Conservation (phyloP, 1,140 invertebrate genomes). For the Drosophila tani region DNA sequence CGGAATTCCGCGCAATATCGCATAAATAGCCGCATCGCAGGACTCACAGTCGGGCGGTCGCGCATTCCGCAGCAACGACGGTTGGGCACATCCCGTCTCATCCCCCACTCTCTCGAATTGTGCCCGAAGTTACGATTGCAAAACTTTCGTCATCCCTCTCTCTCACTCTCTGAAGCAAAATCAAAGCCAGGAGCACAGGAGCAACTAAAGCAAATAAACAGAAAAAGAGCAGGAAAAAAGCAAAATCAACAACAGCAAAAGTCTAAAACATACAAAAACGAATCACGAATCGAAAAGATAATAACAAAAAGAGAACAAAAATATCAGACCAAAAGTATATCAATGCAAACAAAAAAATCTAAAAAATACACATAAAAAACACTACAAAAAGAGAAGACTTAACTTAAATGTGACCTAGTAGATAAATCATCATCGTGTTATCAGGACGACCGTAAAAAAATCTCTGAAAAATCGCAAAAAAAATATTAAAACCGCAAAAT, state of each 20-base stretch:
- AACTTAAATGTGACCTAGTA: slow-evolving; percentile 82
- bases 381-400: slow-evolving; percentile 74
- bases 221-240: slow-evolving; percentile 24
- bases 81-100: slow-evolving; percentile 80
- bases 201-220: slow-evolving; percentile 39
- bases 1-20: slow-evolving; percentile 22
- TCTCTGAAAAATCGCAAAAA: slow-evolving; percentile 63
- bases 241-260: slow-evolving; percentile 65
- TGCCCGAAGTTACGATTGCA: slow-evolving; percentile 70
- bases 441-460: slow-evolving; percentile 66
- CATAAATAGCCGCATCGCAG: slow-evolving; percentile 48
- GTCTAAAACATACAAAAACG: slow-evolving; percentile 56
- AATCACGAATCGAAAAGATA: slow-evolving; percentile 75
- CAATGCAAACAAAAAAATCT: slow-evolving; percentile 82
- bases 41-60: slow-evolving; percentile 63
- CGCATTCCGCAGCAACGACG: slow-evolving; percentile 76
- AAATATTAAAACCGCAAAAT: slow-evolving; percentile 74
- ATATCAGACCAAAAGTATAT: slow-evolving; percentile 79
- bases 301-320: slow-evolving; percentile 61
- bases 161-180: slow-evolving; percentile 68
- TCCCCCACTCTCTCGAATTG: slow-evolving; percentile 75
- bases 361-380: slow-evolving; percentile 76
- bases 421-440: slow-evolving; percentile 80
- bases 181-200: slow-evolving; percentile 53
- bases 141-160: slow-evolving; percentile 76